A percentile compares a stretch with the other conserved stretches of the same genome.
phyloP scores from a whole-genome alignment of 2,797 vertebrate species.

The Poeciliopsis infans region DNA sequence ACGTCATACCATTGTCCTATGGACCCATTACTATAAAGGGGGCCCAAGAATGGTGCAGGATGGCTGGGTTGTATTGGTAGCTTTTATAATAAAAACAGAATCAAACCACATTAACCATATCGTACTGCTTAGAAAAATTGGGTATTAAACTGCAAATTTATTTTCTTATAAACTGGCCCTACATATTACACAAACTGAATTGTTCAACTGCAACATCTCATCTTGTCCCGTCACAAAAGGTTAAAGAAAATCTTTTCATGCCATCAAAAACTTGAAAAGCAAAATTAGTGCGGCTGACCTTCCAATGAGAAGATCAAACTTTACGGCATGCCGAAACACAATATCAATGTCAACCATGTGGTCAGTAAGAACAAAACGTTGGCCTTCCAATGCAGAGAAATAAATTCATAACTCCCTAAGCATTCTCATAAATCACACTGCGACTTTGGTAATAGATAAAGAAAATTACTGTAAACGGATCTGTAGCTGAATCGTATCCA shows the following conservation, averaged over 20 bases:
- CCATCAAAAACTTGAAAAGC: not conserved
- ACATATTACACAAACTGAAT: not conserved
- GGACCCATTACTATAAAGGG: not conserved
- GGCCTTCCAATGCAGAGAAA: conserved; percentile 18
- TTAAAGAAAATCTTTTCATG: not conserved
- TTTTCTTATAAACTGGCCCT: not conserved
- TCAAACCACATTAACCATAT: not conserved
- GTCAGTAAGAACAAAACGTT: conserved; percentile 25
- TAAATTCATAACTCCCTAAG: conserved; percentile 19
- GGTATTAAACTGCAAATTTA: not conserved
- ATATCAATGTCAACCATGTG: conserved; percentile 2
- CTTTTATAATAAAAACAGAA: not conserved
- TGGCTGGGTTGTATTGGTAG: not conserved
- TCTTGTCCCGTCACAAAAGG: not conserved
- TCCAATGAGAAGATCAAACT: not conserved
- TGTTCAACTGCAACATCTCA: not conserved
- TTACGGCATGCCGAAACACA: conserved; percentile 3
- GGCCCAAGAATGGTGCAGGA: not conserved
- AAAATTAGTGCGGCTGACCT: not conserved
- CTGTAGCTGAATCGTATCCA: conserved; percentile 45
- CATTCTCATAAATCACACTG: conserved; percentile 42
- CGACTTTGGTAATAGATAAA: conserved; percentile 38
- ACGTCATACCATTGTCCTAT: not conserved
- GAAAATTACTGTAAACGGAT: conserved; percentile 30
- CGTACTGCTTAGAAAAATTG: not conserved